Evolutionary conservation across 2,888 invertebrate genomes (phyloP).

Genomic region (Ormyrus thymus): DNA sequence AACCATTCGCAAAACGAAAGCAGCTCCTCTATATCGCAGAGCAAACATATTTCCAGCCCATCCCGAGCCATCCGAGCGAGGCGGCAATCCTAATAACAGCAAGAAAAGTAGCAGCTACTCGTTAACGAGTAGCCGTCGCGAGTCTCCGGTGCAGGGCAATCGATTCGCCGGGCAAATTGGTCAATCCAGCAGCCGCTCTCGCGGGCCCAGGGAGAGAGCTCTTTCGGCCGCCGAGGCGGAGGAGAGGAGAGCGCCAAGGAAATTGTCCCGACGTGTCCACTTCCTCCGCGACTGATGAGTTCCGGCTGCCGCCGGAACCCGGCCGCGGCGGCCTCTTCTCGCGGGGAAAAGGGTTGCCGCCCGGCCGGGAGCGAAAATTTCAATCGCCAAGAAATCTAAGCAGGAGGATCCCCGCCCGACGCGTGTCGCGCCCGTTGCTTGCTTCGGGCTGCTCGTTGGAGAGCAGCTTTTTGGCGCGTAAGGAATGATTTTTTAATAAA

Average conservation of each 20-base stretch:
- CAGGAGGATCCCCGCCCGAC: not conserved
- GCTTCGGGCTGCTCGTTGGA: too few species aligned
- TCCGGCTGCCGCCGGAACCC: conserved; percentile 62
- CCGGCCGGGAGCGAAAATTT: conserved; percentile 14
- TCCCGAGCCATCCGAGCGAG: too few species aligned
- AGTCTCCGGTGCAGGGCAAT: conserved; percentile 59
- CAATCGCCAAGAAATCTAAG: conserved; percentile 33
- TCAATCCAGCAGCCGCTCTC: conserved; percentile 64
- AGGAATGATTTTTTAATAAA: too few species aligned
- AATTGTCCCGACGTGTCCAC: conserved; percentile 75
- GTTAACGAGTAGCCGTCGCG: conserved; percentile 48
- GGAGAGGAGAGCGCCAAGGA: conserved; percentile 67
- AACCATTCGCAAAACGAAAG: too few species aligned
- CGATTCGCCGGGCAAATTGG: conserved; percentile 71
- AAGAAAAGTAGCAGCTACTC: conserved; percentile 31
- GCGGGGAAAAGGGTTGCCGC: conserved; percentile 36
- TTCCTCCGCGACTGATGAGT: conserved; percentile 74
- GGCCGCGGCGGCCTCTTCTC: not conserved
- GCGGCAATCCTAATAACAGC: not conserved
- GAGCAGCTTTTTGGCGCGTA: too few species aligned
- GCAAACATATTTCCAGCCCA: too few species aligned
- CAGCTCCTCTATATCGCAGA: too few species aligned
- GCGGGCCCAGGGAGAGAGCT: not conserved
- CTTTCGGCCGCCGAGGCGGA: conserved; percentile 50
- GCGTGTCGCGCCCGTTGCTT: too few species aligned